Base-by-base conservation (phyloP, 2,888 invertebrate genomes). In the Disparrhopalites patrizii region DNA sequence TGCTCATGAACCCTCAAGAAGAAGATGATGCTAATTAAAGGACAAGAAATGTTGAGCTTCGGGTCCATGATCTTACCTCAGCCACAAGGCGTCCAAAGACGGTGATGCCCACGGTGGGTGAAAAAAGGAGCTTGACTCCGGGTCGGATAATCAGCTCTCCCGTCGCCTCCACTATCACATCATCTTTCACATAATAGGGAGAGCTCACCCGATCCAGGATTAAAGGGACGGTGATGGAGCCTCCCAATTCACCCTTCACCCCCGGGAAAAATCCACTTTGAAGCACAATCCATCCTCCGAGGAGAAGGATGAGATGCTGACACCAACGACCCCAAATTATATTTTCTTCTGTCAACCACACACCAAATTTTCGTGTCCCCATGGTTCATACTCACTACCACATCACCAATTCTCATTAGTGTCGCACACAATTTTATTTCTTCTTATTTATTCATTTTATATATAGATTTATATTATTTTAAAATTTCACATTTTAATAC, bases 51-150 rank as follows among this genome's bases (percentile, higher is more conserved):
- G 15, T 10, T 36, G 36, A 10, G 15, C 7, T 36, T 36, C 7
- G 15, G 15, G 7, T 36, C 15, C 7, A 36, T 36, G 25, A 47
- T 47, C 87, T 87, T 83, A 97, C 97, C 85, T 90, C 85, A 63
- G 96, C 96, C 67, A 86, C 85, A 31, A 98, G 82, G 73, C 89
- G 86, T 75, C 98, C 98, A 77, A 90, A 86, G 52, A 98, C 90
- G 30, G 93, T 94, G 77, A 99, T 87, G 70, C 97, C 97, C 76
- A 91, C 87, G 82, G 93, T 93, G 2, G 96, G 91, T 4, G 90
- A 89, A 80, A 98, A 94, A 75, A 88, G 85, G 62, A 99, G 82
- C 76, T 88, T 89, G 0, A 94, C 93, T 28, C 97, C 98, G 15
- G 95, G 87, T 1, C 94, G 93, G 66, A 98, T 86, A 62, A 88